A percentile compares a stretch with the other conserved stretches of the same genome.
Conservation (phyloP, 2,113 vertebrate genomes). For the Chionomys nivalis region DNA sequence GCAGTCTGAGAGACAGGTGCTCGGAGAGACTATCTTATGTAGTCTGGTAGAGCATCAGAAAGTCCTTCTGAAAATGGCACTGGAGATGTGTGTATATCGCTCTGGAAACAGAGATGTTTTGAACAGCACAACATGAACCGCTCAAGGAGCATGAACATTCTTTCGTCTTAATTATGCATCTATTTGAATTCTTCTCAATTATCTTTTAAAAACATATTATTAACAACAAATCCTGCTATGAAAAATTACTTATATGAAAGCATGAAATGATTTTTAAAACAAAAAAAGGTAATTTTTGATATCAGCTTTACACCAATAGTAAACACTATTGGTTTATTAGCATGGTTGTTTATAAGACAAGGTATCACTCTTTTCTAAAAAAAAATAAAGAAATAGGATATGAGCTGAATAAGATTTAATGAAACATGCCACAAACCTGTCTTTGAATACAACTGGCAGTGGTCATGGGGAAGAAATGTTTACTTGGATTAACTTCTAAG, state of each 20-base stretch:
- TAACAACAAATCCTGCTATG: neutral
- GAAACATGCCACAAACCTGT: neutral
- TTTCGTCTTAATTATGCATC: neutral
- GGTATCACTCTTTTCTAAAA: neutral
- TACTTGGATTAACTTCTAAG: neutral
- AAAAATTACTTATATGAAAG: neutral
- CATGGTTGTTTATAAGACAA: neutral
- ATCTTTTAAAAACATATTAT: neutral
- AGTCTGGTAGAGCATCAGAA: neutral
- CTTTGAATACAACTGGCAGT: neutral
- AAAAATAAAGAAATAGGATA: neutral
- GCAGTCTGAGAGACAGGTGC: neutral
- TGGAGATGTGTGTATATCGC: neutral
- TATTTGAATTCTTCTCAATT: constrained; percentile 17
- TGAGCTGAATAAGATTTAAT: neutral
- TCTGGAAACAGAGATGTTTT: neutral
- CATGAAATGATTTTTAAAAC: neutral
- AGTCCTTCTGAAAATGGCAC: neutral
- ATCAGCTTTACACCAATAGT: neutral
- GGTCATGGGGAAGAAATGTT: neutral
- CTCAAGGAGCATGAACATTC: constrained; percentile 10
- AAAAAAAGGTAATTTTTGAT: neutral
- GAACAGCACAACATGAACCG: neutral
- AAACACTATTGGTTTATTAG: neutral
- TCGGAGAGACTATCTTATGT: neutral